Conservation (phyloP, 1,140 invertebrate species). For the Teleopsis dalmanni region DNA sequence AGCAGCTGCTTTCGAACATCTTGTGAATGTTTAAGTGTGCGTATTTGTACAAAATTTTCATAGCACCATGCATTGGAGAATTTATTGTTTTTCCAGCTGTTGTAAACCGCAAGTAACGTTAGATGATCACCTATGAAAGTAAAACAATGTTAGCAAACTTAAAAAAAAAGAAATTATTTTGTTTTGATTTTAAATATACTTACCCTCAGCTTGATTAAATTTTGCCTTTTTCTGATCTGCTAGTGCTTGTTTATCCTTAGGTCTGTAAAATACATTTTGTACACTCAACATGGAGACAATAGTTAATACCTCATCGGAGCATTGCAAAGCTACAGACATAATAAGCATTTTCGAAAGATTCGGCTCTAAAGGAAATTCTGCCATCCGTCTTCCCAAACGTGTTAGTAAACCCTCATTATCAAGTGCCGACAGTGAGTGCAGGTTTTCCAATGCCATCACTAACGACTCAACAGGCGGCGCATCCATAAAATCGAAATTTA, state of each 20-base stretch:
- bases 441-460: constrained; percentile 57
- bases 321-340: constrained; percentile 66
- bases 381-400: constrained; percentile 74
- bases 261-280: constrained; percentile 54
- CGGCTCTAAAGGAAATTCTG: constrained; percentile 87
- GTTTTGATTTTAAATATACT: constrained; percentile 67
- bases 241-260: constrained; percentile 54
- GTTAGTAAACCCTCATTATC: constrained; percentile 59
- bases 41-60: constrained; percentile 79
- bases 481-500: constrained; percentile 87
- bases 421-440: constrained; percentile 69
- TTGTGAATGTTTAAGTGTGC: constrained; percentile 75
- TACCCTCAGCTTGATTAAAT: constrained; percentile 80
- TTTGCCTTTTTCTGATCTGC: constrained; percentile 63
- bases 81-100: constrained; percentile 70
- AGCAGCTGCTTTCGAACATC: constrained; percentile 78
- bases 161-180: constrained; percentile 49
- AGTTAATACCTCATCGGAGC: constrained; percentile 70
- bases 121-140: constrained; percentile 78
- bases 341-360: constrained; percentile 78
- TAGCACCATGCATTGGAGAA: constrained; percentile 61
- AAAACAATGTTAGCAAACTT: not conserved
- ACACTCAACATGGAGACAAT: constrained; percentile 54
- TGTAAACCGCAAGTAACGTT: constrained; percentile 95
- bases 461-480: constrained; percentile 67